Conservation (phyloP, 2,797 vertebrate genomes). For the Rhinoraja longicauda region DNA sequence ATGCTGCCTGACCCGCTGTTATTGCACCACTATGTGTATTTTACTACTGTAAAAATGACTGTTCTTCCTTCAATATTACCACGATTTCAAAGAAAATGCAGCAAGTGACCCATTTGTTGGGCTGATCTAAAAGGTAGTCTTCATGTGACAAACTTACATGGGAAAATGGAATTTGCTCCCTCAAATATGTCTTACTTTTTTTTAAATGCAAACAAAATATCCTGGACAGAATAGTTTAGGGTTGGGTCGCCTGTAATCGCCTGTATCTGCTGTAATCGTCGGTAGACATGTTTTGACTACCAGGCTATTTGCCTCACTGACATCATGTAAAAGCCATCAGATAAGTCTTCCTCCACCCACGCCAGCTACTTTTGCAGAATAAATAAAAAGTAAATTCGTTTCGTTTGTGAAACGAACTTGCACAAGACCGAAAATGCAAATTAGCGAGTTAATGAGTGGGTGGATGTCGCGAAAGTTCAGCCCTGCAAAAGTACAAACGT, state of each 20-base stretch:
- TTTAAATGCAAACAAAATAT: background rate
- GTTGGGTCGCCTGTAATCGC: background rate
- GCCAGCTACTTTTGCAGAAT: conserved; percentile 19
- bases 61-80: no score
- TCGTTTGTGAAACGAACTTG: conserved; percentile 17
- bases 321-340: conserved; percentile 24
- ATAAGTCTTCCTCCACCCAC: conserved; percentile 26
- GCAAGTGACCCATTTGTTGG: background rate
- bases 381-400: conserved; percentile 24
- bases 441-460: conserved; percentile 50
- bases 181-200: background rate
- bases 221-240: conserved; percentile 34
- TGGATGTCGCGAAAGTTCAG: conserved; percentile 47
- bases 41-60: no score
- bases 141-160: background rate
- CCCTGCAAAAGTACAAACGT: conserved; percentile 55
- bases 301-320: conserved; percentile 8
- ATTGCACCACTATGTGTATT: no score
- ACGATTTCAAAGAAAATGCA: no score
- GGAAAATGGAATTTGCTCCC: background rate
- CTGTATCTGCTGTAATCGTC: conserved; percentile 20
- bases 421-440: conserved; percentile 36
- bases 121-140: background rate
- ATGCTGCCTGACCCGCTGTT: no score
- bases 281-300: conserved; percentile 37